These are phyloP conservation scores for Chrysolina americana DNA, from an alignment of 2,888 invertebrate genomes.

Conservation along the genomic window DNA sequence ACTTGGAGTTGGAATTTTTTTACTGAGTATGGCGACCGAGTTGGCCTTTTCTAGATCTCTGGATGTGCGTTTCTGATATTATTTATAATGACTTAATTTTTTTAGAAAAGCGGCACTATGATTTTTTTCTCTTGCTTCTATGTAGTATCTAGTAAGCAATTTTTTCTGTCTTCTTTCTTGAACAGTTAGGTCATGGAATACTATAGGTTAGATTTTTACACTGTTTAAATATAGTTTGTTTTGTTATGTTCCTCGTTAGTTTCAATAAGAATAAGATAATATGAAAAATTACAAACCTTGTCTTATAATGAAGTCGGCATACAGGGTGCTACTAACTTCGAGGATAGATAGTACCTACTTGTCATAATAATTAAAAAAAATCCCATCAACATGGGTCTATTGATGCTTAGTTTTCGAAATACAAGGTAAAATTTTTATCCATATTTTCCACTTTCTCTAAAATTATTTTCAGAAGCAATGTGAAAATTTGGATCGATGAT, in stretches of 20 bases:
- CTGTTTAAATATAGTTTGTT: neutral
- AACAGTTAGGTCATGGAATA: slow-evolving; percentile 1
- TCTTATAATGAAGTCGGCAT: no score
- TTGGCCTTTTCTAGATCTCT: neutral
- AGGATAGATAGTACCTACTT: no score
- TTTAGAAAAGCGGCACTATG: neutral
- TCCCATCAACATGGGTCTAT: no score
- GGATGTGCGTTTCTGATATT: neutral
- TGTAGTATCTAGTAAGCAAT: neutral
- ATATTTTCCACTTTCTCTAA: no score
- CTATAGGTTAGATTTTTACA: slow-evolving; percentile 9
- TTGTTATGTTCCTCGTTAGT: neutral
- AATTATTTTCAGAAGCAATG: no score
- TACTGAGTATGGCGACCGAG: neutral
- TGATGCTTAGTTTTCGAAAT: no score
- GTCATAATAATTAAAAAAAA: no score
- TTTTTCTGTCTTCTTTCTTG: neutral
- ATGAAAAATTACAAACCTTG: no score
- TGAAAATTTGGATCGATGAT: no score
- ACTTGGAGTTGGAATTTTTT: neutral
- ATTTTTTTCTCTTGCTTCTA: slow-evolving; percentile 8
- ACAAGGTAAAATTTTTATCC: no score
- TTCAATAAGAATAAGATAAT: slow-evolving; percentile 22
- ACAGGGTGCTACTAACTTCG: no score
- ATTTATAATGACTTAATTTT: slow-evolving; percentile 13